phyloP scores from a whole-genome alignment of 2,888 invertebrate species.

The Athalia rosae region DNA sequence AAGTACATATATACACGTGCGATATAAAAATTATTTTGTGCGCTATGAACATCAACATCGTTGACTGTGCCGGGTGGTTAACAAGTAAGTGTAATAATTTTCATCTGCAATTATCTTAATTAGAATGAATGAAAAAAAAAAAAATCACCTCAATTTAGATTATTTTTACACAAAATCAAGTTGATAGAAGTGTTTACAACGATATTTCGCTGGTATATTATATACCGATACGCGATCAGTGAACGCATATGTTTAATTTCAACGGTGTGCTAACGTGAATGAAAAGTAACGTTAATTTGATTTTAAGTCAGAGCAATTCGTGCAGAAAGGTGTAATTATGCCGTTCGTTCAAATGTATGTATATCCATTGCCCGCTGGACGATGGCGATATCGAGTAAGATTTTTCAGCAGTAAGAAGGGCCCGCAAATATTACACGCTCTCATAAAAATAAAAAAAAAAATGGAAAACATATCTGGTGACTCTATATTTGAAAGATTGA shows the following conservation, averaged over 20 bases:
- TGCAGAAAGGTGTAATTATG: constrained; percentile 28
- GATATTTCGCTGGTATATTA: constrained; percentile 10
- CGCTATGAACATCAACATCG: constrained; percentile 58
- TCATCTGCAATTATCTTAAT: too few relatives aligned
- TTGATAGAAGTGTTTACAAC: constrained; percentile 15
- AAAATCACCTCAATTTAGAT: too few relatives aligned
- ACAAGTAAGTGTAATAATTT: constrained; percentile 54
- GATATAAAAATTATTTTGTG: constrained; percentile 48
- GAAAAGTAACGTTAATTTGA: constrained; percentile 35
- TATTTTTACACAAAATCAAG: neutral
- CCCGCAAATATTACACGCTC: neutral
- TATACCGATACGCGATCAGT: constrained; percentile 28
- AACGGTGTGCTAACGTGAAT: constrained; percentile 39
- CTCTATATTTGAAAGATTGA: too few relatives aligned
- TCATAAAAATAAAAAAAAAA: neutral
- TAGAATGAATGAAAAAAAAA: too few relatives aligned
- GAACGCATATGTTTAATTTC: constrained; percentile 31
- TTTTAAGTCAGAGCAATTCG: constrained; percentile 32
- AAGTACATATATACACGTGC: constrained; percentile 45
- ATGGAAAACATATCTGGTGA: neutral
- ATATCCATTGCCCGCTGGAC: neutral
- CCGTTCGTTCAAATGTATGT: constrained; percentile 3
- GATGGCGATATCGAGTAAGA: neutral
- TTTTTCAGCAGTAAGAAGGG: neutral
- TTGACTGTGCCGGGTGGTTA: constrained; percentile 55